These are phyloP conservation scores for Griposia aprilina DNA, from an alignment of 2,888 invertebrate genomes.

Conservation along the genomic window DNA sequence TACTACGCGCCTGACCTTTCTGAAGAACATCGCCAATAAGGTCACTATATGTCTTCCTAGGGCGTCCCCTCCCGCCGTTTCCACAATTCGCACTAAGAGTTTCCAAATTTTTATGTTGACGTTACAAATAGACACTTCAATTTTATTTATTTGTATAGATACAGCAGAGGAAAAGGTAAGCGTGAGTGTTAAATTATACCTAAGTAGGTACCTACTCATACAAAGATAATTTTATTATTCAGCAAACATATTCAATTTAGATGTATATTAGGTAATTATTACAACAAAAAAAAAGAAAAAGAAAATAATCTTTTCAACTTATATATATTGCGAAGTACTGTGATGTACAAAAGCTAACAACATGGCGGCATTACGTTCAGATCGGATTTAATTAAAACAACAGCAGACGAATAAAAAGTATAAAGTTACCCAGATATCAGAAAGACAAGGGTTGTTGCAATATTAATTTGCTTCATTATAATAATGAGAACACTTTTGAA, in stretches of 20 bases:
- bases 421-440: not conserved
- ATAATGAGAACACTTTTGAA: not conserved
- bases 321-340: too few relatives aligned
- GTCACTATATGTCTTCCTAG: too few relatives aligned
- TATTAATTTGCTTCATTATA: not conserved
- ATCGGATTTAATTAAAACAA: constrained; percentile 22
- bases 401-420: not conserved
- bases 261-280: not conserved
- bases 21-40: too few relatives aligned
- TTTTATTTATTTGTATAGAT: not conserved
- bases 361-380: not conserved
- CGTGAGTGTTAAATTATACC: not conserved
- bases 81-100: too few relatives aligned
- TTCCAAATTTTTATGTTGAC: too few relatives aligned
- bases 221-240: not conserved
- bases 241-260: not conserved
- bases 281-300: not conserved
- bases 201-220: not conserved
- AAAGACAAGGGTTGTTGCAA: not conserved
- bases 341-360: not conserved
- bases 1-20: too few relatives aligned
- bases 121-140: too few relatives aligned
- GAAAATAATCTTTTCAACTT: too few relatives aligned
- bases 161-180: not conserved
- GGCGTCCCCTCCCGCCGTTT: too few relatives aligned